A percentile compares a stretch with the other conserved stretches of the same genome.
These are phyloP conservation scores for Heliangelus exortis DNA, from an alignment of 2,797 vertebrate species.

Conservation along the genomic window DNA sequence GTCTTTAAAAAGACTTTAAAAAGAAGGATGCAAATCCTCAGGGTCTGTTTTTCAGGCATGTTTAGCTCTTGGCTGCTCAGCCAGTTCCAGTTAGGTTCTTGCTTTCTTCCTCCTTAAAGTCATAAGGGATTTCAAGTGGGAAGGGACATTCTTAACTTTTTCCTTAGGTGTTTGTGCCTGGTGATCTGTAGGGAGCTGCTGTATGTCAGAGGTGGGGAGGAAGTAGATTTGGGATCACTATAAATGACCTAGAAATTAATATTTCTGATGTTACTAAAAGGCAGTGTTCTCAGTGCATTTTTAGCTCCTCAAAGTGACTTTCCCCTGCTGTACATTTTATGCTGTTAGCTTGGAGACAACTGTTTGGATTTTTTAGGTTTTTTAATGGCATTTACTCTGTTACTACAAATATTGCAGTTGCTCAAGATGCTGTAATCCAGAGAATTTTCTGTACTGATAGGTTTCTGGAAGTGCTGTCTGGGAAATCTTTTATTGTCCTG, in stretches of 20 bases:
- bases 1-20: not conserved
- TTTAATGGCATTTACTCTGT: not conserved
- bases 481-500: not conserved
- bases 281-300: fast-evolving
- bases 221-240: not conserved
- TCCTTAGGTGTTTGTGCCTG: not conserved
- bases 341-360: not conserved
- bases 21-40: not conserved
- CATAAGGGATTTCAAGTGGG: constrained; percentile 16
- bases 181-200: not conserved
- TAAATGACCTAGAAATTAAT: not conserved
- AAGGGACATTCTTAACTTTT: not conserved
- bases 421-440: not conserved
- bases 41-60: fast-evolving
- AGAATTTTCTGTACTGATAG: not conserved
- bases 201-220: not conserved
- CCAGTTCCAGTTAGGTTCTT: not conserved
- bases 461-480: not conserved
- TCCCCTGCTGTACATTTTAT: fast-evolving
- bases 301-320: not conserved
- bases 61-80: not conserved
- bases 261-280: not conserved
- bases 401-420: not conserved
- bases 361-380: not conserved
- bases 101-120: not conserved